Evolutionary conservation across 2,113 vertebrate species (phyloP).

Genomic region (Menidia beryllina): DNA sequence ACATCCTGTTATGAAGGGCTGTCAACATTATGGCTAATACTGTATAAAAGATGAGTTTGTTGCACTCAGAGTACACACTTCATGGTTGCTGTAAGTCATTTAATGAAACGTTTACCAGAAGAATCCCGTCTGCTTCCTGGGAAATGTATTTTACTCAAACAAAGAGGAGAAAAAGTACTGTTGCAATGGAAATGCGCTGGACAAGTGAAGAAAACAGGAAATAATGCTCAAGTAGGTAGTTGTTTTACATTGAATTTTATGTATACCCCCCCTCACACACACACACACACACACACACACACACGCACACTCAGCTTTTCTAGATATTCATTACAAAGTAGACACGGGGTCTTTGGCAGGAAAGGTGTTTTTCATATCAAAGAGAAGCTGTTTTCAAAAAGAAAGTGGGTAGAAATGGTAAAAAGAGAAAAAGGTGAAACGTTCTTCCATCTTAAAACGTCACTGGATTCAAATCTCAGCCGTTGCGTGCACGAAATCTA

Average conservation of each 20-base stretch:
- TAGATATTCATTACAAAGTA: too few species aligned
- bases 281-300: too few species aligned
- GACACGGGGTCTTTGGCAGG: too few species aligned
- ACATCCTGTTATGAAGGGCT: conserved; percentile 45
- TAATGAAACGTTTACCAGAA: not conserved
- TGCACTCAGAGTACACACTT: not conserved
- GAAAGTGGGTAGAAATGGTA: too few species aligned
- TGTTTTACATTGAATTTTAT: too few species aligned
- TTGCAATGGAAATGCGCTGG: not conserved
- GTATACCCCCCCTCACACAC: too few species aligned
- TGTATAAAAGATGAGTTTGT: conserved; percentile 25
- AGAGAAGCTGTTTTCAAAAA: too few species aligned
- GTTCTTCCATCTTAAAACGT: too few species aligned
- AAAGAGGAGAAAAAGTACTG: not conserved
- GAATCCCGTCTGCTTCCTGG: not conserved
- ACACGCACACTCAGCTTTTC: too few species aligned
- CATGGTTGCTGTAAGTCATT: not conserved
- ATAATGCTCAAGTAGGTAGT: too few species aligned
- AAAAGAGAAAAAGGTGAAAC: too few species aligned
- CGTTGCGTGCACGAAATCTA: not conserved
- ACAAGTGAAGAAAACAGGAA: not conserved
- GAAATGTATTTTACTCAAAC: conserved; percentile 17
- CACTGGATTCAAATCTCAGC: not conserved
- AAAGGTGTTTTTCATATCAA: too few species aligned
- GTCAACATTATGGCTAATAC: conserved; percentile 14